Evolutionary conservation across 2,888 invertebrate genomes (phyloP), one percentile per base, ranked within the genome.

Genomic region (Pseudolycoriella hygida): DNA sequence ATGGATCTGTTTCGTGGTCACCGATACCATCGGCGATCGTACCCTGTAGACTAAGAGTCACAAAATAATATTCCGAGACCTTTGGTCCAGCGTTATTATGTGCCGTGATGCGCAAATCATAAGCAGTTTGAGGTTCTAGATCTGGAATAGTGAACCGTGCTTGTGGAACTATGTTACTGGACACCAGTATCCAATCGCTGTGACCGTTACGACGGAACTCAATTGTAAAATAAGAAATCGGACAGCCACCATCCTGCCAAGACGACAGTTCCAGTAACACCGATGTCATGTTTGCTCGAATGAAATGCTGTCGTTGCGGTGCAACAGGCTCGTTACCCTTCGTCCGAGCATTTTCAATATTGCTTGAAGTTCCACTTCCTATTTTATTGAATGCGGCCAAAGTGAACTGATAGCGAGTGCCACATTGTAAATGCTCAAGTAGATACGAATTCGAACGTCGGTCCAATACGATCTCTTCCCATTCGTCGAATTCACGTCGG

Each of bases 241-340:
- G 77, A 58, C 88, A 89, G 37, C 85, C 85, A 1, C 81, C 80
- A 54, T 80, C 80, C 17, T 80, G 75, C 87, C 87, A 88, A 6
- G 80, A 76, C 44, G 77, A 74, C 50, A 88, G 69, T 56, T 83
- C 80, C 15, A 88, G 69, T 43, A 79, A 72, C 15, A 81, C 77
- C 1, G 80, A 80, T 0, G 86, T 84, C 0, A 80, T 75, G 58
- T 87, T 88, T 49, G 80, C 71, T 40, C 76, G 70, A 3, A 87
- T 68, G 25, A 86, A 73, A 51, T 80, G 77, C 49, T 78, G 76
- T 31, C 78, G 74, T 47, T 74, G 73, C 0, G 85, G 82, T 12
- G 76, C 67, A 48, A 77, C 72, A 1, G 86, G 85, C 37, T 60
- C 61, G n/a, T 62, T 59, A 4, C 62, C 87, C 59, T 82, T 79